Base-by-base conservation (phyloP, 2,113 vertebrate genomes). In the Galemys pyrenaicus region DNA sequence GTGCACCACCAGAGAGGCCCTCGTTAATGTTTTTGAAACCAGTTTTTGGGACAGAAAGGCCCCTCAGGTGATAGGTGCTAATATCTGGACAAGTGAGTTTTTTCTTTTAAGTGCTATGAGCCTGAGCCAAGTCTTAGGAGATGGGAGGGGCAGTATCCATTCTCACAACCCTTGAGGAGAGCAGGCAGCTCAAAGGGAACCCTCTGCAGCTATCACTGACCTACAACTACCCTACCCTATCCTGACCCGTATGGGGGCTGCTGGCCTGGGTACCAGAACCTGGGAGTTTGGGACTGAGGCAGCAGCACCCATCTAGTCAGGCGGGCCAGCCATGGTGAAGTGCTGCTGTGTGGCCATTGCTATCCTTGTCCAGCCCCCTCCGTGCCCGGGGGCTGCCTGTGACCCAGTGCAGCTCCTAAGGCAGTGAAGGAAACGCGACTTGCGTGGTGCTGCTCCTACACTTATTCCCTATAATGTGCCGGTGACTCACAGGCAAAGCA, bases 1-100 rank as follows among this genome's bases (percentile, higher is more conserved):
- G n/a, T n/a, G n/a, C n/a, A n/a, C n/a, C n/a, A n/a, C n/a, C n/a
- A n/a, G n/a, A n/a, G n/a, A n/a, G n/a, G n/a, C n/a, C n/a, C n/a
- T n/a, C n/a, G n/a, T n/a, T n/a, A n/a, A n/a, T 87, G n/a, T 39
- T 87, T 96, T 49, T 71, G 56, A n/a, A 94, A 86, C 9, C 17
- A n/a, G 20, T 49, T 49, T 49, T 35, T 65, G 1, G 67, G 3
- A 13, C 1, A 9, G n/a, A 30, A 80, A 58, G 86, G n/a, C 54
- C 20, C 44, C 65, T 35, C 35, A 28, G 6, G 26, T 44, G 35
- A 60, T 46, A 83, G n/a, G 24, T 58, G 39, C 65, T 9, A 32
- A 7, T 26, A 26, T 56, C 32, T 35, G 28, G 87, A 68, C 30
- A 46, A 5, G 0, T 46, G 11, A 73, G 1, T 32, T 39, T 60